Conservation (phyloP, 2,888 invertebrate species). For the Aleiodes leptofemur region DNA sequence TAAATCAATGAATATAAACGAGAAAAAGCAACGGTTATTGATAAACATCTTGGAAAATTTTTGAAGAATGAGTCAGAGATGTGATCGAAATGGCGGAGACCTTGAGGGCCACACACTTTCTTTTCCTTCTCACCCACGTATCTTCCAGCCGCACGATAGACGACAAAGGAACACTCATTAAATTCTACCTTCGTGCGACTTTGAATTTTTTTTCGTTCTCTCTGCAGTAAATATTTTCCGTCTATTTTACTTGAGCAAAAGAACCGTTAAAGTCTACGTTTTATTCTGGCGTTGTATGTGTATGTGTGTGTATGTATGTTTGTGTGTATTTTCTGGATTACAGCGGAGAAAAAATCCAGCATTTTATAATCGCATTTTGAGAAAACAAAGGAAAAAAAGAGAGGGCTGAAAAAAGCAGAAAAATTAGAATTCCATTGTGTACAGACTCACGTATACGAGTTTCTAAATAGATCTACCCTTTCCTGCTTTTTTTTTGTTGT, state of each 20-base stretch:
- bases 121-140: conserved; percentile 30
- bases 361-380: conserved; percentile 12
- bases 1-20: too few relatives aligned
- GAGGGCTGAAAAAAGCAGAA: background rate
- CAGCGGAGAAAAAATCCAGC: background rate
- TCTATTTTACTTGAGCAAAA: conserved; percentile 19
- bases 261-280: conserved; percentile 37
- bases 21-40: too few relatives aligned
- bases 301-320: background rate
- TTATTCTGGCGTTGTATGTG: background rate
- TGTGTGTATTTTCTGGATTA: conserved; percentile 20
- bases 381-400: background rate
- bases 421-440: background rate
- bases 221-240: background rate
- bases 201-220: conserved; percentile 12
- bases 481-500: background rate
- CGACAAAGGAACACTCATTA: conserved; percentile 45
- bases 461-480: background rate
- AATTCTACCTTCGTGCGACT: conserved; percentile 40
- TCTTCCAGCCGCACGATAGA: conserved; percentile 24
- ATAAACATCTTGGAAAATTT: background rate
- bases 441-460: background rate
- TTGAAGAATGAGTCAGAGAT: background rate
- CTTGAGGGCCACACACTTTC: conserved; percentile 19
- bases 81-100: conserved; percentile 4